A percentile compares a stretch with the other conserved stretches of the same genome.
Conservation (phyloP, 2,797 vertebrate species). For the Sebastes trivittatus region DNA sequence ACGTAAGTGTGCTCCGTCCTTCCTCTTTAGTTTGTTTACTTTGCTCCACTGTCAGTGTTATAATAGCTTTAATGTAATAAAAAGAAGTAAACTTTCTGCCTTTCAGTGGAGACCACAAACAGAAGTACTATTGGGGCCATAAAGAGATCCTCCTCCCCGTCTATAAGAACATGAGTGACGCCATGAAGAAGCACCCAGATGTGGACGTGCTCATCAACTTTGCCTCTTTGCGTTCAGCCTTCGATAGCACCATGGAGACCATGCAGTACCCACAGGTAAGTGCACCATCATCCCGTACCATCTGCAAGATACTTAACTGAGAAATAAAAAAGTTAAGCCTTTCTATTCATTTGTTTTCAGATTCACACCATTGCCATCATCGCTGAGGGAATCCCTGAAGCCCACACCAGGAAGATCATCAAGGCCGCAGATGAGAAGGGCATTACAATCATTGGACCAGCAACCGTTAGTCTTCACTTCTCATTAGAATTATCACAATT, state of each 20-base stretch:
- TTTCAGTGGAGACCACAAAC: constrained; percentile 95
- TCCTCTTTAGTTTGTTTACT: not conserved
- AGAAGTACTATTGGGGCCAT: constrained; percentile 99
- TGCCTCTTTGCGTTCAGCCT: constrained; percentile 95
- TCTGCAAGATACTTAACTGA: not conserved
- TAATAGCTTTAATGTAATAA: not conserved
- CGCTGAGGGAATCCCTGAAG: constrained; percentile 97
- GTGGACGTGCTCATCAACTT: constrained; percentile 98
- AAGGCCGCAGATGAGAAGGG: constrained; percentile 92
- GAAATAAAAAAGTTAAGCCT: not conserved
- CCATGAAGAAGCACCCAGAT: constrained; percentile 96
- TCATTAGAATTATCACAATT: not conserved
- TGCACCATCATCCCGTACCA: not conserved
- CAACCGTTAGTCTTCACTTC: constrained; percentile 84
- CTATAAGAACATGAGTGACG: constrained; percentile 97
- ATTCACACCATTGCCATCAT: constrained; percentile 97
- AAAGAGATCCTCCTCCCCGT: constrained; percentile 97
- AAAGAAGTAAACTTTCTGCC: not conserved
- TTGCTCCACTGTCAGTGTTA: not conserved
- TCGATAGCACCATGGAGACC: constrained; percentile 96
- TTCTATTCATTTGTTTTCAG: constrained; percentile 66
- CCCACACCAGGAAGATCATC: constrained; percentile 93
- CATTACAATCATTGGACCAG: constrained; percentile 96
- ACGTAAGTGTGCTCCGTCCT: constrained; percentile 81
- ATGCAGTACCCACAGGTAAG: constrained; percentile 93